Conservation (phyloP, 1,140 invertebrate genomes). For the Macrotrachela quadricornifera region DNA sequence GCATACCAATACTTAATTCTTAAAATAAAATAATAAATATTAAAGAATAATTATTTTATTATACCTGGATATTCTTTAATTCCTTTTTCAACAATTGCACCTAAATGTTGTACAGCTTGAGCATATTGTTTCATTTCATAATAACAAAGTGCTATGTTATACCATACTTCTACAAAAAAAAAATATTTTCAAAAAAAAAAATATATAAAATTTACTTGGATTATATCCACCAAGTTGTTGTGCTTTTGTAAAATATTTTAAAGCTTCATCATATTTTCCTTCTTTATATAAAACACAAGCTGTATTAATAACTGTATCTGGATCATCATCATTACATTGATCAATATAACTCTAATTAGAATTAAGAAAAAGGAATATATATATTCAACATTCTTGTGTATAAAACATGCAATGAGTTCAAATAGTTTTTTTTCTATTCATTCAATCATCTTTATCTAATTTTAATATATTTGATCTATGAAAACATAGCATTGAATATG, state of each 20-base stretch:
- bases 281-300: constrained; percentile 85
- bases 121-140: constrained; percentile 81
- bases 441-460: no score
- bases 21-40: constrained; percentile 2
- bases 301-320: constrained; percentile 83
- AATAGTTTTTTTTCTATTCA: no score
- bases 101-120: constrained; percentile 51
- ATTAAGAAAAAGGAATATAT: background rate
- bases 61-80: constrained; percentile 71
- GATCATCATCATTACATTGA: constrained; percentile 60
- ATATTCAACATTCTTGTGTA: no score
- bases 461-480: no score
- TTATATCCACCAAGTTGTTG: constrained; percentile 66
- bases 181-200: background rate
- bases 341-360: constrained; percentile 54
- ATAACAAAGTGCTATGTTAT: constrained; percentile 84
- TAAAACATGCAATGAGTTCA: no score
- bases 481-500: no score
- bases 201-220: constrained; percentile 37
- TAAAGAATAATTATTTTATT: background rate
- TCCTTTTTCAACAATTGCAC: constrained; percentile 83
- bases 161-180: constrained; percentile 47
- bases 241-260: constrained; percentile 69
- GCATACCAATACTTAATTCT: constrained; percentile 86
- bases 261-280: constrained; percentile 64